These are phyloP conservation scores for Drosophila setifemur DNA, from an alignment of 1,140 invertebrate genomes.

Conservation along the genomic window DNA sequence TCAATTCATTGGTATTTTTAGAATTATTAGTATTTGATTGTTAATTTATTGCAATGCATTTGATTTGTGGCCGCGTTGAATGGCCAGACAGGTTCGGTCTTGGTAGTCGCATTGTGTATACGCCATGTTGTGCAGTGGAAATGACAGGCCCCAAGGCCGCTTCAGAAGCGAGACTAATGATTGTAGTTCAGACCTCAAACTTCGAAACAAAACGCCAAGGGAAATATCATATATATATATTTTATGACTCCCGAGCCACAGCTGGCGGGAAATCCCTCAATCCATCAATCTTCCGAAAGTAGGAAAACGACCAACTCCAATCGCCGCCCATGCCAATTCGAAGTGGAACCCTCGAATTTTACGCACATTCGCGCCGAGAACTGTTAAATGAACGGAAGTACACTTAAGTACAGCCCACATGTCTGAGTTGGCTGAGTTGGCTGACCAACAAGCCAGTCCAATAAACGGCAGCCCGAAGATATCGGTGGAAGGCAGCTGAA, in stretches of 20 bases:
- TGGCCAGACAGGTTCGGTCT: conserved; percentile 10
- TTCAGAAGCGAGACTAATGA: conserved; percentile 12
- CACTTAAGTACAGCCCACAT: conserved; percentile 66
- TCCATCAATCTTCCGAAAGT: not conserved
- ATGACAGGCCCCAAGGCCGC: conserved; percentile 25
- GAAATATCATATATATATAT: not conserved
- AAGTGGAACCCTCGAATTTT: conserved; percentile 35
- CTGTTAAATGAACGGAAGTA: conserved; percentile 72
- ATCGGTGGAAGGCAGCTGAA: conserved; percentile 23
- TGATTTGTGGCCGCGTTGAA: conserved; percentile 52
- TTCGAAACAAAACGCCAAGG: too few species aligned
- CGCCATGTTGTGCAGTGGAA: conserved; percentile 21
- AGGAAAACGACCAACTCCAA: not conserved
- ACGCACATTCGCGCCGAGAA: conserved; percentile 49
- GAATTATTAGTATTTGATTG: conserved; percentile 77
- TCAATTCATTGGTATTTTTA: conserved; percentile 57
- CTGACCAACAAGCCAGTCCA: conserved; percentile 41
- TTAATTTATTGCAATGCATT: conserved; percentile 65
- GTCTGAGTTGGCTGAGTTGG: too few species aligned
- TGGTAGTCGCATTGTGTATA: conserved; percentile 28
- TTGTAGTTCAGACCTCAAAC: not conserved
- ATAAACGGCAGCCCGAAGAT: conserved; percentile 5
- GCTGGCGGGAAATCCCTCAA: too few species aligned
- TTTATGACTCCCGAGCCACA: too few species aligned
- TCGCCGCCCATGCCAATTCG: conserved; percentile 20